Evolutionary conservation across 2,797 vertebrate species (phyloP).

Genomic region (Eupleurogrammus muticus): DNA sequence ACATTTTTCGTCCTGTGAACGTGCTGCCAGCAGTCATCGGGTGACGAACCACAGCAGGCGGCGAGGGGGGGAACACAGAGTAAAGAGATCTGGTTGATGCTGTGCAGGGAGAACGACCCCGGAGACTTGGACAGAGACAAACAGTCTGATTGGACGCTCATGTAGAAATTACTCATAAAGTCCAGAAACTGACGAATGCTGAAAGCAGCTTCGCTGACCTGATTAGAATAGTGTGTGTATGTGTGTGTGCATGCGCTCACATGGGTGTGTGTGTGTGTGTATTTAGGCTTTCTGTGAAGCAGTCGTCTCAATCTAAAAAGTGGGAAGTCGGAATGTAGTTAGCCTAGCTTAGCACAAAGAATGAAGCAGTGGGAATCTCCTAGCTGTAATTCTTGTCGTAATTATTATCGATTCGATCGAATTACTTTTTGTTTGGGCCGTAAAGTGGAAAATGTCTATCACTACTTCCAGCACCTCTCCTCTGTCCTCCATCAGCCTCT

Average conservation of each 20-base stretch:
- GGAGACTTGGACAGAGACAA: constrained; percentile 6
- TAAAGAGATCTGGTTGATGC: constrained; percentile 7
- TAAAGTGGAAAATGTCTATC: too few relatives aligned
- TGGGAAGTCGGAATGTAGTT: too few relatives aligned
- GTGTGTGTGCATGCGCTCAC: constrained; percentile 8
- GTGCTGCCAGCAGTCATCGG: constrained; percentile 23
- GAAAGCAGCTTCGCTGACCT: neutral
- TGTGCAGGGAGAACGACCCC: neutral
- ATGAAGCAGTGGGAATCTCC: neutral
- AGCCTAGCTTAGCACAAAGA: neutral
- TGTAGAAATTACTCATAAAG: neutral
- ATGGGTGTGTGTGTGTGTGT: neutral
- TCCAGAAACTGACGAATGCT: neutral
- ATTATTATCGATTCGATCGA: too few relatives aligned
- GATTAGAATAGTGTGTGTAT: neutral
- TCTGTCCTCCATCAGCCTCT: too few relatives aligned
- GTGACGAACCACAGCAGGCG: constrained; percentile 23
- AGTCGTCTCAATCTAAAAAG: too few relatives aligned
- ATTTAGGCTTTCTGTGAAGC: too few relatives aligned
- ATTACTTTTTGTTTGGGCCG: too few relatives aligned
- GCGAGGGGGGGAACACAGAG: neutral
- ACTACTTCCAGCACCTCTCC: too few relatives aligned
- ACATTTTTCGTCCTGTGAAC: constrained; percentile 2
- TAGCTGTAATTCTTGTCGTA: too few relatives aligned
- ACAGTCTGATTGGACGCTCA: constrained; percentile 24